phyloP scores from a whole-genome alignment of 1,140 invertebrate species.

The Galendromus occidentalis region DNA sequence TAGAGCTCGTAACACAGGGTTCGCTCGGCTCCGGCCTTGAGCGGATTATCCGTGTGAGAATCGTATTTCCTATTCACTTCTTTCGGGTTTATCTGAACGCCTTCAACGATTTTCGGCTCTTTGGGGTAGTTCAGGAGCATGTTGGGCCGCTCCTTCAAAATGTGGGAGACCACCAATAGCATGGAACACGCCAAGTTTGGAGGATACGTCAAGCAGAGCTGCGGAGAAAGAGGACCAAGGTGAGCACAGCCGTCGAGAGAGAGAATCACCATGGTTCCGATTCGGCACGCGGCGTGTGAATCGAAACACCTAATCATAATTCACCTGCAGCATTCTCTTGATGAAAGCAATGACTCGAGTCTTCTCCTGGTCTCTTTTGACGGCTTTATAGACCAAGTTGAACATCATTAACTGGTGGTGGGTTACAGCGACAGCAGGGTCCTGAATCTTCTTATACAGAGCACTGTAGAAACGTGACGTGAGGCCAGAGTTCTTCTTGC shows the following conservation, averaged over 20 bases:
- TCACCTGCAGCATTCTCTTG: slow-evolving; percentile 65
- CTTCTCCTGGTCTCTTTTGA: slow-evolving; percentile 52
- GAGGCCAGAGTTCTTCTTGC: slow-evolving; percentile 16
- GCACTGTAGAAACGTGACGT: slow-evolving; percentile 60
- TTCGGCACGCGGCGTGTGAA: no score
- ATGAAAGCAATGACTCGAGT: slow-evolving; percentile 58
- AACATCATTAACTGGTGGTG: slow-evolving; percentile 60
- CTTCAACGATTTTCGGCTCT: slow-evolving; percentile 9
- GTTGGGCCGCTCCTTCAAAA: slow-evolving; percentile 25
- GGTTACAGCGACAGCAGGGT: slow-evolving; percentile 47
- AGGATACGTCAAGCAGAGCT: not conserved
- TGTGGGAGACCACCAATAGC: not conserved
- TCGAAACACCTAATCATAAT: not conserved
- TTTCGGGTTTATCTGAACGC: slow-evolving; percentile 9
- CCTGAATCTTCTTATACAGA: slow-evolving; percentile 65
- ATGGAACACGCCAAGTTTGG: slow-evolving; percentile 4
- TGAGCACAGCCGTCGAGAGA: not conserved
- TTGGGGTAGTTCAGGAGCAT: slow-evolving; percentile 20
- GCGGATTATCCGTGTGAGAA: slow-evolving; percentile 55
- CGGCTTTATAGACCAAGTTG: slow-evolving; percentile 63
- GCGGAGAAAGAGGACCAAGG: not conserved
- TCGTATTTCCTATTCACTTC: slow-evolving; percentile 36
- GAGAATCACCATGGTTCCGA: not conserved
- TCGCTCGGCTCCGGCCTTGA: slow-evolving; percentile 49
- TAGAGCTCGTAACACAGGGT: slow-evolving; percentile 49